Conservation (phyloP, 2,888 invertebrate genomes). For the Drosophila peninsularis region DNA sequence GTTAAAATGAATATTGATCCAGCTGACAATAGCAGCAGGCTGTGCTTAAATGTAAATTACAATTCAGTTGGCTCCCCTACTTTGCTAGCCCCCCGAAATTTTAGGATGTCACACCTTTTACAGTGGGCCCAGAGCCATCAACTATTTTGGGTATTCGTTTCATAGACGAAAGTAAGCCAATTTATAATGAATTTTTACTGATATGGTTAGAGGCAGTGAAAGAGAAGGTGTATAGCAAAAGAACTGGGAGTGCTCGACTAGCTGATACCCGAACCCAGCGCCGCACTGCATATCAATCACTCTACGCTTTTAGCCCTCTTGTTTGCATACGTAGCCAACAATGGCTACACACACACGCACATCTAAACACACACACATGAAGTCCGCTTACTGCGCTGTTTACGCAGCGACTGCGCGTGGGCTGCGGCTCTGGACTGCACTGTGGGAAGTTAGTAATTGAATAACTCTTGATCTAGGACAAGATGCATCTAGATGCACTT, state of each 20-base stretch:
- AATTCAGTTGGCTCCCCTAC: neutral
- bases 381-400: neutral
- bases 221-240: no score
- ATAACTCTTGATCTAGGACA: neutral
- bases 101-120: neutral
- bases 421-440: neutral
- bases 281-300: neutral
- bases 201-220: no score
- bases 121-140: neutral
- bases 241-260: neutral
- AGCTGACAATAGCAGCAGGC: neutral
- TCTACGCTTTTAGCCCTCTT: neutral
- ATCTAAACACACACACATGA: neutral
- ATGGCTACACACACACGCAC: no score
- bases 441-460: neutral
- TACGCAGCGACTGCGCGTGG: neutral
- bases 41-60: neutral
- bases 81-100: neutral
- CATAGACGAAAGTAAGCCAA: neutral
- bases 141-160: neutral
- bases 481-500: no score
- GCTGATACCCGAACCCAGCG: neutral
- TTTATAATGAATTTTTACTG: no score
- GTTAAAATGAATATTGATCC: constrained; percentile 5
- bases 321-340: neutral